Conservation (phyloP, 1,140 invertebrate genomes). For the Kradibia gibbosae region DNA sequence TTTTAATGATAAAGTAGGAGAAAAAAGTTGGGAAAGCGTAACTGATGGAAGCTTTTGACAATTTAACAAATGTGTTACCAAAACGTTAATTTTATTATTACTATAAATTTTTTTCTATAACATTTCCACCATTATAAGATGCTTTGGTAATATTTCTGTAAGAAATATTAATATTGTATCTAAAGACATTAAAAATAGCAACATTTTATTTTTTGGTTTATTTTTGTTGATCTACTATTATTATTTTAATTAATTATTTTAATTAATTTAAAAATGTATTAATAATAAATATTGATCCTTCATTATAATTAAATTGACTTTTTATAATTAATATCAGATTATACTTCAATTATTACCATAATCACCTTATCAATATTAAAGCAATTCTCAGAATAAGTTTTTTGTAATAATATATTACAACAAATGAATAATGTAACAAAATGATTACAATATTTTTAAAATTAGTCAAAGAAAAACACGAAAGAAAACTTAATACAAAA, state of each 20-base stretch:
- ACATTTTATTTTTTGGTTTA: slow-evolving; percentile 53
- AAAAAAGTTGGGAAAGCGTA: slow-evolving; percentile 52
- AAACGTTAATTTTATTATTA: slow-evolving; percentile 32
- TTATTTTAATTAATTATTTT: slow-evolving; percentile 49
- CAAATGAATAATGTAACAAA: slow-evolving; percentile 36
- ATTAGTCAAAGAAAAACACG: slow-evolving; percentile 20
- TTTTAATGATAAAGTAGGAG: slow-evolving; percentile 29
- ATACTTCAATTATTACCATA: slow-evolving; percentile 51
- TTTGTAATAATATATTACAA: slow-evolving; percentile 32
- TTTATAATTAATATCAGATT: slow-evolving; percentile 46
- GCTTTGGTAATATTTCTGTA: slow-evolving; percentile 55
- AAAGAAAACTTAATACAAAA: slow-evolving; percentile 30
- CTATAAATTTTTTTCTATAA: slow-evolving; percentile 23
- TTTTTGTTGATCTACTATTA: slow-evolving; percentile 58
- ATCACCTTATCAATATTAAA: slow-evolving; percentile 50
- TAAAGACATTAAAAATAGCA: slow-evolving; percentile 32
- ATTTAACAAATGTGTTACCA: slow-evolving; percentile 53
- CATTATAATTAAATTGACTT: slow-evolving; percentile 50
- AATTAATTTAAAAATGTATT: slow-evolving; percentile 38
- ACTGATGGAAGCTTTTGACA: slow-evolving; percentile 68
- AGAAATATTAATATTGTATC: slow-evolving; percentile 46
- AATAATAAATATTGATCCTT: slow-evolving; percentile 41
- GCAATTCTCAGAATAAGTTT: slow-evolving; percentile 20
- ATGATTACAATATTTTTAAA: slow-evolving; percentile 28
- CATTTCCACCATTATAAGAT: slow-evolving; percentile 45